phyloP scores from a whole-genome alignment of 2,888 invertebrate genomes.

The Drosophila algonquin region DNA sequence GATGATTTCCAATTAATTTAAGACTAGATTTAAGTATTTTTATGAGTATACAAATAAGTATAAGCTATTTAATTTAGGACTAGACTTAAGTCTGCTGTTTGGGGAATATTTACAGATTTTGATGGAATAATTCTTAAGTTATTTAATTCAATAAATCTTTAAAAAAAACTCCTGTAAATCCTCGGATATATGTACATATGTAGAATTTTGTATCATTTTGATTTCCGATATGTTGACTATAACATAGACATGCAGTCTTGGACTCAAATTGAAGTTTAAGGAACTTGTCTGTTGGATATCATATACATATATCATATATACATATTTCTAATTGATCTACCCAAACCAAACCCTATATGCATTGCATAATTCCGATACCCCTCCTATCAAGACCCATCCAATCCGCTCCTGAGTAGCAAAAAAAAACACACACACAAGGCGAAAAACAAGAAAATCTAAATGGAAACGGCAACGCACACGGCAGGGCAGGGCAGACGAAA shows the following conservation, averaged over 20 bases:
- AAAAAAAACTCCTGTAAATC: background rate
- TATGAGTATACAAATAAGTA: too few relatives aligned
- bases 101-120: too few relatives aligned
- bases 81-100: too few relatives aligned
- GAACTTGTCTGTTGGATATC: too few relatives aligned
- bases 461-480: slow-evolving; percentile 49
- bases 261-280: too few relatives aligned
- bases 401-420: slow-evolving; percentile 44
- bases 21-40: too few relatives aligned
- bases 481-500: slow-evolving; percentile 56
- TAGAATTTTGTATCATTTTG: too few relatives aligned
- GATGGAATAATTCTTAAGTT: background rate
- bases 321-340: background rate
- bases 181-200: too few relatives aligned
- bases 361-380: background rate
- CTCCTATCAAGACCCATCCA: background rate
- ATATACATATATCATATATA: too few relatives aligned
- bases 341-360: background rate
- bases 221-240: too few relatives aligned
- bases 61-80: background rate
- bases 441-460: slow-evolving; percentile 41
- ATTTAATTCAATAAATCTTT: background rate
- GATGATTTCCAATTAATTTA: background rate
- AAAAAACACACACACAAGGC: slow-evolving; percentile 52
- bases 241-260: too few relatives aligned